Percentiles rank a stretch among this genome's conserved stretches.
Evolutionary conservation across 2,888 invertebrate genomes (phyloP).

Genomic region (Octodonta nipae): DNA sequence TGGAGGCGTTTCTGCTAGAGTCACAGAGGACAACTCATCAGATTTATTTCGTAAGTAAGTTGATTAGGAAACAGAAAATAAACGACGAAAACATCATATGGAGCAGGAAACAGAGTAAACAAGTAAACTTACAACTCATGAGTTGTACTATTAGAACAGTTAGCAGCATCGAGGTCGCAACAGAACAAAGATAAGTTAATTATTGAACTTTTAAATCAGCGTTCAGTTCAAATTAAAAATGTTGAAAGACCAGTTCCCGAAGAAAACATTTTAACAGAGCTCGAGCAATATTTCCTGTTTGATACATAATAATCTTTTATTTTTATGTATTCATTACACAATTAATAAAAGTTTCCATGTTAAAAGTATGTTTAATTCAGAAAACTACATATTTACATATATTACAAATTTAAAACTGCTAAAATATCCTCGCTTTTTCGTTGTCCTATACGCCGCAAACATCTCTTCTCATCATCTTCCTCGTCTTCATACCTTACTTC

Average conservation of each 20-base stretch:
- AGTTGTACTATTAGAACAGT: conserved; percentile 3
- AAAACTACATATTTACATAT: conserved; percentile 1
- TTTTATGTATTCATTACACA: conserved; percentile 2
- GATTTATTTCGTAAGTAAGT: conserved; percentile 3
- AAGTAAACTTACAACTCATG: conserved; percentile 5
- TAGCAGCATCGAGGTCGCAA: no score
- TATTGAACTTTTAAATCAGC: conserved; percentile 5
- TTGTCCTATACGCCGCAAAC: conserved; percentile 5
- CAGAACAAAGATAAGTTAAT: conserved; percentile 3
- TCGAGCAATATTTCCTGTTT: conserved; percentile 3
- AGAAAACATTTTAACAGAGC: conserved; percentile 3
- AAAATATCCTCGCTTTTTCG: conserved; percentile 6
- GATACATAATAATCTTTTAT: conserved; percentile 2
- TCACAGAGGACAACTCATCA: conserved; percentile 3
- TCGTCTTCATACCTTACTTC: conserved; percentile 6
- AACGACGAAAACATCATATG: conserved; percentile 5
- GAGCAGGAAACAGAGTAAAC: conserved; percentile 4
- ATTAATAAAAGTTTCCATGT: conserved; percentile 2
- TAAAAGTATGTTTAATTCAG: conserved; percentile 2
- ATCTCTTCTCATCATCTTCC: conserved; percentile 5
- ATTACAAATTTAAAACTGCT: conserved; percentile 7
- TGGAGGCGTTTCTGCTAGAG: conserved; percentile 4
- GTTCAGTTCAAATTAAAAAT: conserved; percentile 4
- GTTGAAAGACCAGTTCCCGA: conserved; percentile 2
- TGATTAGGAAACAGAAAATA: conserved; percentile 3